phyloP scores from a whole-genome alignment of 2,797 vertebrate genomes.

The Syngnathus acus region DNA sequence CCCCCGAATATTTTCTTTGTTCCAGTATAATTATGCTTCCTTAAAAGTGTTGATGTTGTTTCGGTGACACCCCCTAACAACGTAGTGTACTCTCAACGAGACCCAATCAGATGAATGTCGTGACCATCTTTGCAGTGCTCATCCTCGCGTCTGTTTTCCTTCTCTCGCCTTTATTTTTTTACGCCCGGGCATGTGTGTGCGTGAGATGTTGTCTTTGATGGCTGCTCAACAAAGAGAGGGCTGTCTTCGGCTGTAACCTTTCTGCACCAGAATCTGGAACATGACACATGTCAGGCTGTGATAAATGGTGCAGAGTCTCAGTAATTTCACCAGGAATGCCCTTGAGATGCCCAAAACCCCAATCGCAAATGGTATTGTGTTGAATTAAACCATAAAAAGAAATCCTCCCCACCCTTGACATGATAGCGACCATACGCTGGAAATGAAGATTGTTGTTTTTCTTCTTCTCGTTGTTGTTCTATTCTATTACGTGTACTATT shows the following conservation, averaged over 20 bases:
- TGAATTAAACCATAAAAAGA: slow-evolving; percentile 99
- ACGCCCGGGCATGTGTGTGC: not conserved
- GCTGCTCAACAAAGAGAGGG: slow-evolving; percentile 97
- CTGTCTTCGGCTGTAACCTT: slow-evolving; percentile 98
- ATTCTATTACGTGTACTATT: slow-evolving; percentile 20
- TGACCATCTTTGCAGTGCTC: slow-evolving; percentile 34
- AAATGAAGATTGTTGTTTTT: slow-evolving; percentile 41
- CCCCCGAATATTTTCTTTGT: not conserved
- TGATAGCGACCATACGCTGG: slow-evolving; percentile 52
- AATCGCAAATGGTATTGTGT: slow-evolving; percentile 99
- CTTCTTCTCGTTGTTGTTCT: slow-evolving; percentile 11
- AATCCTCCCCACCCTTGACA: slow-evolving; percentile 68
- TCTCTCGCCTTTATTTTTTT: slow-evolving; percentile 21
- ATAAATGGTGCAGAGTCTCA: slow-evolving; percentile 99
- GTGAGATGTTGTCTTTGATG: slow-evolving; percentile 74
- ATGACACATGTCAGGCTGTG: slow-evolving; percentile 99
- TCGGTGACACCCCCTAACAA: not conserved
- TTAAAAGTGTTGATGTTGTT: not conserved
- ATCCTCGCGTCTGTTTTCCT: slow-evolving; percentile 31
- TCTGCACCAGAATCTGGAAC: slow-evolving; percentile 94
- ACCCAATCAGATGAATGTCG: slow-evolving; percentile 30
- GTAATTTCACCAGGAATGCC: slow-evolving; percentile 99
- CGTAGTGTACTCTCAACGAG: slow-evolving; percentile 4
- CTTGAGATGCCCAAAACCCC: slow-evolving; percentile 98
- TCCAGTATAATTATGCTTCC: not conserved